Evolutionary conservation across 35 echinoderm and acorn worm species (phyloP).

Genomic region (Apostichopus parvimensis): DNA sequence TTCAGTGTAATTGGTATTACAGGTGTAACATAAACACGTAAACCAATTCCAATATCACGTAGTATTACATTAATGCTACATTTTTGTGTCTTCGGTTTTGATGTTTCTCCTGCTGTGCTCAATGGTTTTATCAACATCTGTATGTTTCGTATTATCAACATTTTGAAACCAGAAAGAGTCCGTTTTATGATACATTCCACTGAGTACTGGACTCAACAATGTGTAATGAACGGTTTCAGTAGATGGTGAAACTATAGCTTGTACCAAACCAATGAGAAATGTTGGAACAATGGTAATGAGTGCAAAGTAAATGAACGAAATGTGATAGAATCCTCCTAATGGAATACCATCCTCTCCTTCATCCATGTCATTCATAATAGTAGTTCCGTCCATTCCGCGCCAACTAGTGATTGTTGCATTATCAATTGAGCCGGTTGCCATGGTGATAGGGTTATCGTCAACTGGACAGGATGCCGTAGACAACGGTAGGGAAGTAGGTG

Average conservation of each 20-base stretch:
- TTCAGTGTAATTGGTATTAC: no score
- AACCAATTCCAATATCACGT: no score
- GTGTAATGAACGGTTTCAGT: not conserved
- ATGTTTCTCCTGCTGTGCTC: no score
- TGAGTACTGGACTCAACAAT: slow-evolving; percentile 2
- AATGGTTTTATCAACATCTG: no score
- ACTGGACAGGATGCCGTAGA: not conserved
- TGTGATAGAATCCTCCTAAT: not conserved
- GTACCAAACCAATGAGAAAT: not conserved
- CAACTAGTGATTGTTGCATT: not conserved
- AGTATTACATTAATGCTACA: no score
- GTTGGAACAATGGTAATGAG: not conserved
- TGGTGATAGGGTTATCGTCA: not conserved
- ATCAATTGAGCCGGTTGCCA: not conserved
- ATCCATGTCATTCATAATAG: not conserved
- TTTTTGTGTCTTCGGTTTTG: no score
- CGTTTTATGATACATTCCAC: not conserved
- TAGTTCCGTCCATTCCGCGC: not conserved
- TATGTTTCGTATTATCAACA: not conserved
- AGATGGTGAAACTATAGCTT: no score
- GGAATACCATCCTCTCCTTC: not conserved
- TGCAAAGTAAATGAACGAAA: slow-evolving; percentile 13
- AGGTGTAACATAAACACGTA: no score
- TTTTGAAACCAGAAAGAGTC: not conserved
- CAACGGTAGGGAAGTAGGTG: not conserved